Conservation (phyloP, 2,888 invertebrate species). For the Acronicta alni region DNA sequence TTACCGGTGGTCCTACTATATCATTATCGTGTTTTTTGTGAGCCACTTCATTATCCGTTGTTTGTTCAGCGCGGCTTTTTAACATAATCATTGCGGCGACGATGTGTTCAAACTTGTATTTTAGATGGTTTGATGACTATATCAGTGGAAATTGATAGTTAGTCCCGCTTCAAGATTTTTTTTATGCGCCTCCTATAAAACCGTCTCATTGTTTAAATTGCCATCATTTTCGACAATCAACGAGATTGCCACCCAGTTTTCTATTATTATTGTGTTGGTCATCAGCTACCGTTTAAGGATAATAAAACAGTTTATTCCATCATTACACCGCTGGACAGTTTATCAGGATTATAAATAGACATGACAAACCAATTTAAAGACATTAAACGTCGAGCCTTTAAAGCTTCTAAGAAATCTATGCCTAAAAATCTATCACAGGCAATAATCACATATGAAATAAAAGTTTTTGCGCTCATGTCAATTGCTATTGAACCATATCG, state of each 20-base stretch:
- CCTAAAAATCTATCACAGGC: slow-evolving; percentile 26
- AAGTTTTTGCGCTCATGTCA: slow-evolving; percentile 45
- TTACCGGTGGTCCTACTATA: slow-evolving; percentile 71
- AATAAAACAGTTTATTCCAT: slow-evolving; percentile 33
- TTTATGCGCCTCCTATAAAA: slow-evolving; percentile 24
- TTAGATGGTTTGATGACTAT: slow-evolving; percentile 65
- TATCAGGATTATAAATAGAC: slow-evolving; percentile 43
- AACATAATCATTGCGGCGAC: slow-evolving; percentile 61
- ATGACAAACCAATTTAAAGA: slow-evolving; percentile 31
- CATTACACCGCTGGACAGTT: slow-evolving; percentile 27
- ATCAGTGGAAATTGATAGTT: slow-evolving; percentile 64
- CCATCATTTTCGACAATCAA: slow-evolving; percentile 52
- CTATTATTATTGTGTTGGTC: slow-evolving; percentile 42
- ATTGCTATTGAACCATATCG: slow-evolving; percentile 48
- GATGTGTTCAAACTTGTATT: slow-evolving; percentile 55
- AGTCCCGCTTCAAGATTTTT: slow-evolving; percentile 45
- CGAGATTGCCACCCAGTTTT: slow-evolving; percentile 41
- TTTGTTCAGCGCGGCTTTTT: slow-evolving; percentile 70
- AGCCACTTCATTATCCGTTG: slow-evolving; percentile 69
- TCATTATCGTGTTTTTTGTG: slow-evolving; percentile 73
- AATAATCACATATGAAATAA: slow-evolving; percentile 25
- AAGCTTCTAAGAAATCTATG: slow-evolving; percentile 35
- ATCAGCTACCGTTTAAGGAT: slow-evolving; percentile 55
- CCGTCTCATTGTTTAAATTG: slow-evolving; percentile 48
- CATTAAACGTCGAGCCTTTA: slow-evolving; percentile 26